Conservation (phyloP, 2,888 invertebrate genomes). For the Candidula unifasciata region DNA sequence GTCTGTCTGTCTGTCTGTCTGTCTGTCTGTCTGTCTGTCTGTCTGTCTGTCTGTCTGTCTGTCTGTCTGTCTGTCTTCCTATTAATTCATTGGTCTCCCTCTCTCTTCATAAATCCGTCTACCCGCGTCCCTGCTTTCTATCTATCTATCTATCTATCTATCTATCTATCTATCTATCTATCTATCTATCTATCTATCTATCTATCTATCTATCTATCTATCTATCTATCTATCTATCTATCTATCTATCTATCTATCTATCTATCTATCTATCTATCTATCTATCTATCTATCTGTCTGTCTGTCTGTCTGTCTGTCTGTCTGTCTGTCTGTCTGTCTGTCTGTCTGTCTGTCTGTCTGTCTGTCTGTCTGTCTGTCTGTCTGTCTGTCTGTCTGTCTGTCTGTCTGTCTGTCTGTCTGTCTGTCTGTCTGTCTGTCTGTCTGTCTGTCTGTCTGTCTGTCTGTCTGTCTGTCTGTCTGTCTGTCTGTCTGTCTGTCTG, state of each 20-base stretch:
- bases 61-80: neutral
- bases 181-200: no score
- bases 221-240: no score
- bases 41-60: neutral
- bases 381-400: neutral
- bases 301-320: no score
- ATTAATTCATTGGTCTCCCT: neutral
- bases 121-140: neutral
- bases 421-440: slow-evolving; percentile 12
- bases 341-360: no score
- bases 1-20: neutral
- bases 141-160: neutral
- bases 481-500: slow-evolving; percentile 3
- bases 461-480: slow-evolving; percentile 23
- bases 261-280: no score
- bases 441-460: slow-evolving; percentile 22
- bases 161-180: no score
- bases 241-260: no score
- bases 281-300: no score
- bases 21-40: neutral
- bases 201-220: no score
- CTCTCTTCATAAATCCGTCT: neutral
- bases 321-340: no score
- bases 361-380: neutral
- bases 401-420: neutral